Evolutionary conservation across 2,113 vertebrate genomes (phyloP), one percentile per base, ranked within the genome.

Genomic region (Carlito syrichta): DNA sequence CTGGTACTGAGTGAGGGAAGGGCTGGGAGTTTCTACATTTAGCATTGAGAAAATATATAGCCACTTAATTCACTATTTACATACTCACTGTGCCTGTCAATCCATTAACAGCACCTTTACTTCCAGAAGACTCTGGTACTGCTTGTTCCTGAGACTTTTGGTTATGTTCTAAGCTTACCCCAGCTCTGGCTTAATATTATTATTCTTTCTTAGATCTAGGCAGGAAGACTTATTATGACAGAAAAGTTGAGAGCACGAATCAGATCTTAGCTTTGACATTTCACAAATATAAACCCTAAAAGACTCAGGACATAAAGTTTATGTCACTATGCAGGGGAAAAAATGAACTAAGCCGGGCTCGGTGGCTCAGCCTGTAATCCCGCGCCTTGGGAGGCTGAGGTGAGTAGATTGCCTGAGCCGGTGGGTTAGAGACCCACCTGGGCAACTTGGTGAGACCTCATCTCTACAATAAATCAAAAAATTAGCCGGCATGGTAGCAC

Each of bases 201-300:
- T 66, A 32, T 74, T 89, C 86, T 90, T 87, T 74, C 32, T 8
- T 40, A 19, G 10, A 45, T 79, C 45, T 88, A 86, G 69, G 23
- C 89, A 58, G 48, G 19, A 71, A 93, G 20, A 43, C 16, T 79
- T 83, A 66, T 91, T 38, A 81, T 78, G 58, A n/a, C 23, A 86
- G 40, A 40, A 94, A 89, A 77, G 19, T 3, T 68, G 40, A 83
- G n/a, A 89, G 54, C 8, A 82, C 86, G 79, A 86, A 77, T 73
- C 76, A 74, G 8, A 69, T 54, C 58, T 95, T 76, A 85, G 43
- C 9, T 56, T 54, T 92, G n/a, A 77, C n/a, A 92, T 68, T 60
- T 95, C 82, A 86, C 22, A 91, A 63, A 45, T 84, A 45, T 87
- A 68, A 96, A 76, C n/a, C 35, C 60, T 38, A 73, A 87, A 86